phyloP scores from a whole-genome alignment of 2,113 vertebrate species.

The Grammomys surdaster region DNA sequence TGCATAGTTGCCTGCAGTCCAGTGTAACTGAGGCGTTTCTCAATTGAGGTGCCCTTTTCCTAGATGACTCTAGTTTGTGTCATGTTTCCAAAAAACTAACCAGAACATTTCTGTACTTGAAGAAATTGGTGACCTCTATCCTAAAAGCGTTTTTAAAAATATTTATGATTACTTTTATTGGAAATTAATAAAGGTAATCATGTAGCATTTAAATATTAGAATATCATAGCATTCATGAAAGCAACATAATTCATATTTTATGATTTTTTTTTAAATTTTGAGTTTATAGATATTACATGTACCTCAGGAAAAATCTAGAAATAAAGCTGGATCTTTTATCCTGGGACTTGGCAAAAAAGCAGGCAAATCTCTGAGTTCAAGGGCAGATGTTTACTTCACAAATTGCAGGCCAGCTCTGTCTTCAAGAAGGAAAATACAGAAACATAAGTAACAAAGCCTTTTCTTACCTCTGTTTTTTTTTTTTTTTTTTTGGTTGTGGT shows the following conservation, averaged over 20 bases:
- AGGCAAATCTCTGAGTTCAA: background rate
- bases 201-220: background rate
- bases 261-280: slow-evolving; percentile 14
- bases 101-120: background rate
- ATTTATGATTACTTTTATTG: slow-evolving; percentile 44
- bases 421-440: background rate
- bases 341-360: background rate
- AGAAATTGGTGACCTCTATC: background rate
- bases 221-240: background rate
- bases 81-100: background rate
- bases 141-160: slow-evolving; percentile 12
- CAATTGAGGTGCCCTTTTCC: background rate
- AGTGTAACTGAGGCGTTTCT: background rate
- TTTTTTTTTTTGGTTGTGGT: slow-evolving; percentile 2
- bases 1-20: background rate
- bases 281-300: slow-evolving; percentile 32
- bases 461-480: background rate
- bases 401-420: background rate
- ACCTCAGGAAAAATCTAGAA: slow-evolving; percentile 26
- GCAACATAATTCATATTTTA: background rate
- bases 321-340: background rate
- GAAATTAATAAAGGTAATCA: slow-evolving; percentile 33
- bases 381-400: background rate
- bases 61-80: background rate
- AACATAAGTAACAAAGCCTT: background rate